Evolutionary conservation across 53 echinoderm and acorn worm species (phyloP).

Genomic region (Crossaster papposus): DNA sequence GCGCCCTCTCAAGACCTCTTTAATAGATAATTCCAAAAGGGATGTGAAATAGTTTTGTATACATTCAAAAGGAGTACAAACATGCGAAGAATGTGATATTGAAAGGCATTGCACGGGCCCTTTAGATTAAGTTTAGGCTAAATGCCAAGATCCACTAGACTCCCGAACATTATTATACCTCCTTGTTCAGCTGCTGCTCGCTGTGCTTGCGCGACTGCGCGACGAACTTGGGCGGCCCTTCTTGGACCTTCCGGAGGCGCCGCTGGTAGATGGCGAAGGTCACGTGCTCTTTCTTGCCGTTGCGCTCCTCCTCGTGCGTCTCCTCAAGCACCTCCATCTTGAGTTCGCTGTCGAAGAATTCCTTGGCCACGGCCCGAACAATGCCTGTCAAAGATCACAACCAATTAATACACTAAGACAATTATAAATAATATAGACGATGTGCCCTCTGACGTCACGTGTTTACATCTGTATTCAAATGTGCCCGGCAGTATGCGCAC

Average conservation of each 20-base stretch:
- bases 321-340: slow-evolving; percentile 86
- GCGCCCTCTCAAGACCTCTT: no score
- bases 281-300: slow-evolving; percentile 99
- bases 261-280: slow-evolving; percentile 89
- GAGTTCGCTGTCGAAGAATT: slow-evolving; percentile 90
- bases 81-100: no score
- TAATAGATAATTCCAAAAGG: no score
- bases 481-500: no score
- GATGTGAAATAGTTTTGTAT: no score
- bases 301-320: slow-evolving; percentile 91
- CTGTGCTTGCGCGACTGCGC: slow-evolving; percentile 66
- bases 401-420: neutral
- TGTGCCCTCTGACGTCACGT: no score
- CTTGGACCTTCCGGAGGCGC: slow-evolving; percentile 46
- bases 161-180: slow-evolving; percentile 62
- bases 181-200: slow-evolving; percentile 66
- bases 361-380: slow-evolving; percentile 92
- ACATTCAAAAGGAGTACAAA: no score
- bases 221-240: slow-evolving; percentile 65
- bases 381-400: slow-evolving; percentile 66
- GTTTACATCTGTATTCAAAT: no score
- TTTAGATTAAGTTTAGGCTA: neutral
- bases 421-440: neutral
- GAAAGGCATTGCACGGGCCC: no score
- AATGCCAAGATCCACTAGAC: neutral